Conservation (phyloP, 2,113 vertebrate genomes). For the Paramormyrops kingsleyae region DNA sequence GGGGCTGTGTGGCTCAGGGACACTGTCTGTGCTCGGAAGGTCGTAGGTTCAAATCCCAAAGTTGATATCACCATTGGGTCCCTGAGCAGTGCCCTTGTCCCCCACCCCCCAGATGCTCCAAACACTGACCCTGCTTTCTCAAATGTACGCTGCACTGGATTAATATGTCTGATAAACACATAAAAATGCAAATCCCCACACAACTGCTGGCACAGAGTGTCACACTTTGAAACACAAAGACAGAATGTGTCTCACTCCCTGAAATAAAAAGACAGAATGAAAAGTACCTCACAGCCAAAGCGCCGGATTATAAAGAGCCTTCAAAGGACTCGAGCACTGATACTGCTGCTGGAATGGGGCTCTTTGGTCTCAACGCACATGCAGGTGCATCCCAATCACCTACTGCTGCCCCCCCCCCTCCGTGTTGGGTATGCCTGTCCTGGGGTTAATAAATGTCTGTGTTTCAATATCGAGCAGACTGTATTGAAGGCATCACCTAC, state of each 20-base stretch:
- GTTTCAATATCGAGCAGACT: not conserved
- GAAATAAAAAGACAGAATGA: not conserved
- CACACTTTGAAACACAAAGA: not conserved
- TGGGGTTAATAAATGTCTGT: not conserved
- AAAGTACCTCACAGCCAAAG: not conserved
- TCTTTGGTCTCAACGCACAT: not conserved
- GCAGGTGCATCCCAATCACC: not conserved
- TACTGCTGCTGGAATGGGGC: not conserved
- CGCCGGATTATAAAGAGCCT: not conserved
- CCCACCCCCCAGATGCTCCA: not conserved
- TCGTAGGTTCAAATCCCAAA: not conserved
- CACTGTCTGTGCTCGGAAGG: not conserved
- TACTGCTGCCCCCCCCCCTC: not conserved
- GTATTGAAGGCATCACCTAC: not conserved
- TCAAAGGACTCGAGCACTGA: not conserved
- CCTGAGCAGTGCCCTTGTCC: not conserved
- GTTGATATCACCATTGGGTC: not conserved
- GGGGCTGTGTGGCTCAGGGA: not conserved
- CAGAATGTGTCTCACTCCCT: not conserved
- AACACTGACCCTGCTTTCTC: not conserved
- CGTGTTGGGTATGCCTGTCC: not conserved
- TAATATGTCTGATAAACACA: not conserved
- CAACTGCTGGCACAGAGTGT: not conserved
- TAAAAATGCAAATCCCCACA: not conserved
- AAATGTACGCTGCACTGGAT: not conserved